Evolutionary conservation across 2,888 invertebrate genomes (phyloP), one percentile per base, ranked within the genome.

Genomic region (Drosophila parthenogenetica): DNA sequence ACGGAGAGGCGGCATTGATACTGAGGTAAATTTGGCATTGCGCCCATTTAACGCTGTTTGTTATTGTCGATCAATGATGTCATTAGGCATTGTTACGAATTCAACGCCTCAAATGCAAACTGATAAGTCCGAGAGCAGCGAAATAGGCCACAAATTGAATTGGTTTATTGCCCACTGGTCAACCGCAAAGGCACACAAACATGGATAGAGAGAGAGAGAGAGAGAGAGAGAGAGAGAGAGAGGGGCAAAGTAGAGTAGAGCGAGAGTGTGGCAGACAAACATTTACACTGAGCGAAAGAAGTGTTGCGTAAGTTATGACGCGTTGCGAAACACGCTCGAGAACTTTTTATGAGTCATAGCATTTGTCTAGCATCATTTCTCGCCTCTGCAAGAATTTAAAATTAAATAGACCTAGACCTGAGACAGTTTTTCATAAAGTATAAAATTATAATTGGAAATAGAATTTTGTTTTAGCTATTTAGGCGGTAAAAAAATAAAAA

Each of bases 21-120:
- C 86, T 88, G 85, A 90, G 80, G 90, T 90, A 80, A 81, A 85
- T 81, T 70, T 77, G 85, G 71, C 82, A 81, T 85, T 87, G 82
- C 69, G 54, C 87, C 39, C 79, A 81, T 81, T 80, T 16, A 5
- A 17, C 35, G 14, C n/a, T 42, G 7, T 17, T n/a, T 46, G 35
- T 7, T 37, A 19, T 14, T 29, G 50, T 39, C 46, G 57, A 29
- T 48, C 37, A 57, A 77, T 82, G 83, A 82, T 87, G 82, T 87
- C 82, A 79, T 74, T 73, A 69, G 66, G 42, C 64, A 74, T 85
- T 82, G 86, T 77, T 79, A 57, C 63, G 60, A 53, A 67, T 62
- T 59, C 57, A 37, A 25, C 73, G 43, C 39, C 45, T 29, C 45
- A 19, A 32, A 32, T 16, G 62, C 59, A 13, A 55, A 25, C 60